Evolutionary conservation across 2,113 vertebrate species (phyloP), one percentile per base, ranked within the genome.

Genomic region (Bombycilla garrulus): DNA sequence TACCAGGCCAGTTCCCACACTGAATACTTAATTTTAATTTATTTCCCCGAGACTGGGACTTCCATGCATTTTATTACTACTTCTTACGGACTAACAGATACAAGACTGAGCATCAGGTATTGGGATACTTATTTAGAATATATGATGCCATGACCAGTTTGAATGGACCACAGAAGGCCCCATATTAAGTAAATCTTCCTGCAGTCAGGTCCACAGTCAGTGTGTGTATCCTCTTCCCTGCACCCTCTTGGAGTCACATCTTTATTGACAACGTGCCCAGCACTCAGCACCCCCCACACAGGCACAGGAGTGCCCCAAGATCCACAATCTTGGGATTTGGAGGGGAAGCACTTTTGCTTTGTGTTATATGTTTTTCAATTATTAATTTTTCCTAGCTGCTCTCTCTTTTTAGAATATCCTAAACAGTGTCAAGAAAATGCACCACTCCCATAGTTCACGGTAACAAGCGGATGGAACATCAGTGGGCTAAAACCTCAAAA

Each of bases 391-490:
- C 51, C 72, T 74, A 74, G 60, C 70, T 53, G 19, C 7, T 64
- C 23, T 56, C 35, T 78, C 72, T 40, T 86, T 70, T 48, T 24
- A 42, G n/a, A 74, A 22, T 24, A 53, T 1, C 4, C 48, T 44
- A 53, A 86, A 76, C 2, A 2, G 47, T 19, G 35, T 71, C 88
- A 64, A 44, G 72, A 64, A 84, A 85, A 72, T 5, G 31, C 61
- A 38, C 11, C 5, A 6, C 54, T 92, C 61, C 33, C 53, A 83
- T 29, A 87, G 65, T 22, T 91, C 4, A 7, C 31, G 73, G 73
- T 56, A 81, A 53, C 40, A 53, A 72, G 48, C 81, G 87, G 89
- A 95, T 91, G 86, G 91, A 92, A 77, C 57, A 56, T 44, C 84
- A 77, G 71, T 20, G 53, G 38, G 36, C 60, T 92, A 48, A 94